Base-by-base conservation (phyloP, 2,113 vertebrate species). In the Carlito syrichta region DNA sequence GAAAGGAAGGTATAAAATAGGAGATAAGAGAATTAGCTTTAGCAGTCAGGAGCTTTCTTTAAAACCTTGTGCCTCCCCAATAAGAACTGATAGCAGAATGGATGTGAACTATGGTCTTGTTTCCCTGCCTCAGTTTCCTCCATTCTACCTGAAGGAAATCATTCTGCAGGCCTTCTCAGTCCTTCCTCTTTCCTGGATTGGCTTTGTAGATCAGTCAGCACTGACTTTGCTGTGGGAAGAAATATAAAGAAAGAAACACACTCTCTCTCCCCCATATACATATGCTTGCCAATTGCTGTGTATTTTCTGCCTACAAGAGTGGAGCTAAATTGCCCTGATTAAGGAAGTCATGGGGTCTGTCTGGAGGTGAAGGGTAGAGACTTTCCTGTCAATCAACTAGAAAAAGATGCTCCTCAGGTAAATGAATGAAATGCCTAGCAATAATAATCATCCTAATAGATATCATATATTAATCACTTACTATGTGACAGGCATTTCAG, bases 331-430 rank as follows among this genome's bases (percentile, higher is more conserved):
- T 81, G 43, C 45, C 45, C 63, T 69, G n/a, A 63, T 30, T 93
- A 93, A 63, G 50, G 43, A 93, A 52, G 56, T n/a, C 25, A 62
- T 56, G 45, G 23, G 45, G 79, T 83, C 35, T 86, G 30, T 71
- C 48, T 71, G 11, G 25, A 89, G 56, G 69, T 94, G 63, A 97
- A 95, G 69, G 79, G 35, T 63, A 77, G 85, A 95, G 63, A 77
- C 38, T 94, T 93, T 63, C 50, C 40, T 45, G n/a, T 87, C 83
- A 89, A 71, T 95, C 74, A 97, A 40, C 52, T 54, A 74, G 69
- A 95, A 94, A 95, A 63, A 92, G 87, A 38, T 92, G 45, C 52
- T 96, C 23, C 58, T 96, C 58, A 86, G 79, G 43, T 69, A 93
- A 96, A 30, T 91, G 50, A 30, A 20, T 50, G 63, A 87, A 96